These are phyloP conservation scores for Drosophila eohydei DNA, from an alignment of 2,888 invertebrate species.

Conservation along the genomic window DNA sequence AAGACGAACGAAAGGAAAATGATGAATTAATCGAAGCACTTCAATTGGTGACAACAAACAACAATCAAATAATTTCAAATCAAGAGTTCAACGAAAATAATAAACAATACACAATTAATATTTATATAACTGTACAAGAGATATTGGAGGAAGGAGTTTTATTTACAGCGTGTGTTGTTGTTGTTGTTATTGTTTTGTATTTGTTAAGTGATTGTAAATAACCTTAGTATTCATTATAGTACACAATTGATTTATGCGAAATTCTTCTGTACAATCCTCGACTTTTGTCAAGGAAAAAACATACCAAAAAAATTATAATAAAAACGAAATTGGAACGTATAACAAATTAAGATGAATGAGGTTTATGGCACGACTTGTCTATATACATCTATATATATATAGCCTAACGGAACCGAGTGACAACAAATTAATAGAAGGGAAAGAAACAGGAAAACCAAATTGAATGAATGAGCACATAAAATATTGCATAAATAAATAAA, in stretches of 20 bases:
- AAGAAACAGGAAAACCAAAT: conserved; percentile 38
- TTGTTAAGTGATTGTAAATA: conserved; percentile 39
- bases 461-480: conserved; percentile 74
- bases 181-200: conserved; percentile 47
- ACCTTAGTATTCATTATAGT: conserved; percentile 52
- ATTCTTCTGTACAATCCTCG: conserved; percentile 47
- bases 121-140: conserved; percentile 75
- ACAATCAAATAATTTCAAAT: conserved; percentile 51
- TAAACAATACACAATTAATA: conserved; percentile 72
- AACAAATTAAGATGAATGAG: conserved; percentile 75
- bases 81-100: conserved; percentile 35
- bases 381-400: conserved; percentile 28
- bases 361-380: conserved; percentile 67
- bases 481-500: conserved; percentile 80
- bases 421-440: conserved; percentile 67
- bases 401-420: conserved; percentile 62
- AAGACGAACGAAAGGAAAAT: conserved; percentile 17
- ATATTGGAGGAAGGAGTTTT: conserved; percentile 65
- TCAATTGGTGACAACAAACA: conserved; percentile 74
- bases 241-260: conserved; percentile 50
- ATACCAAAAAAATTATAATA: conserved; percentile 44
- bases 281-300: conserved; percentile 26
- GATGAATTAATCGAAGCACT: conserved; percentile 61
- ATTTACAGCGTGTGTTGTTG: conserved; percentile 67
- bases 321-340: conserved; percentile 51